Evolutionary conservation across 1,140 invertebrate genomes (phyloP), one percentile per base, ranked within the genome.

Genomic region (Nephotettix cincticeps): DNA sequence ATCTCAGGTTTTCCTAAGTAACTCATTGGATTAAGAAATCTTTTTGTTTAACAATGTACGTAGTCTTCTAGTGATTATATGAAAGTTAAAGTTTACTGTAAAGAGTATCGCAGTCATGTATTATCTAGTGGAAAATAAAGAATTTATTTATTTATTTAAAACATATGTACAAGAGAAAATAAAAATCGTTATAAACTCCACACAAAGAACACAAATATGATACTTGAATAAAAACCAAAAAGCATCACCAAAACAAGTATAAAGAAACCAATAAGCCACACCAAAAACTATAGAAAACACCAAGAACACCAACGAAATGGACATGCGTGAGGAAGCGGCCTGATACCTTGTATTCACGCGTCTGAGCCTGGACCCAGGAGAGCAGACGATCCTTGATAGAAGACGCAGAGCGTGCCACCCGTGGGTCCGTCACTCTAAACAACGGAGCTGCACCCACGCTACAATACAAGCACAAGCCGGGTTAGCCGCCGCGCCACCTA

Each of bases 301-400:
- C 9, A 51, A 27, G 2, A 69, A 21, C 28, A 29, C 3, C n/a
- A n/a, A n/a, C n/a, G n/a, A n/a, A n/a, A n/a, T n/a, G n/a, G n/a
- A n/a, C n/a, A n/a, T n/a, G n/a, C n/a, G n/a, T n/a, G n/a, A 72
- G 27, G 29, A 54, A 32, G 70, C 32, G 14, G 4, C 32, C 4
- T 36, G 61, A 69, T 90, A 97, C 95, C 90, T 97, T 90, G 84
- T 98, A 99, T 83, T 95, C 95, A 85, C 91, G 89, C 76, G 96
- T 98, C 88, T 97, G 96, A 83, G 92, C 90, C 83, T 95, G 93
- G 85, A 93, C 95, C 97, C 97, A 99, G 80, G 92, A 88, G 81
- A 99, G 88, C 78, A 98, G 87, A 83, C 95, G 90, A 81, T 98
- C 94, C 89, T 98, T 99, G 83, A 97, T 95, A 83, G 93, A 92